Base-by-base conservation (phyloP, 2,113 vertebrate genomes). In the Arenaria interpres region DNA sequence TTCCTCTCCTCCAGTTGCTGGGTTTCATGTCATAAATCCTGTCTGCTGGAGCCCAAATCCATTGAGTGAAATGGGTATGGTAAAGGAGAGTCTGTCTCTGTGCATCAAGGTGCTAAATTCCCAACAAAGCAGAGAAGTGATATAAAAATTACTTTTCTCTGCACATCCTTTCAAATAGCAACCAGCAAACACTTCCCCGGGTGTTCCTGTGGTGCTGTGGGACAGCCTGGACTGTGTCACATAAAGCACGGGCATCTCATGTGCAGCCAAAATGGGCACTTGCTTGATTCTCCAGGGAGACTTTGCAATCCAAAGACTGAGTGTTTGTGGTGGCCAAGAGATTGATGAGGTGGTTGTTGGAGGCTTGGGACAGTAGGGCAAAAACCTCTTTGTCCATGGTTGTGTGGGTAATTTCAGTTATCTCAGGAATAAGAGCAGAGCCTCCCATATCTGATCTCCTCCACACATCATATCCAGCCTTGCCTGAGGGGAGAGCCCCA, bases 381-480 rank as follows among this genome's bases (percentile, higher is more conserved):
- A 72, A 73, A 14, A 0, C 0, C 11, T 4, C 6, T 78, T 64
- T 39, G 37, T 45, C 33, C 10, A 2, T 0, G 1, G 23, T 17
- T 67, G 20, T 76, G 68, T 37, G 0, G 1, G 60, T 57, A 62
- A 77, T 92, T 87, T 12, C 30, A 39, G 5, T 16, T 33, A 10
- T n/a, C 33, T 67, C 21, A 13, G 86, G 51, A 87, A 30, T 7
- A 81, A 78, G 28, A 82, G 68, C 82, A 88, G 74, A 60, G n/a
- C 39, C 87, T 79, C 24, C 48, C 21, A 0, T 32, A 2, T n/a
- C 33, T 79, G 73, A 66, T 41, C 60, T 89, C 48, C 28, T 93
- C 50, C 69, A 50, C 35, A 3, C 25, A 19, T 43, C 39, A 24
- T 10, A 74, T 7, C 39, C 66, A 75, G 43, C 64, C 64, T 67